Evolutionary conservation across 2,113 vertebrate species (phyloP).

Genomic region (Cephalopholis sonnerati): DNA sequence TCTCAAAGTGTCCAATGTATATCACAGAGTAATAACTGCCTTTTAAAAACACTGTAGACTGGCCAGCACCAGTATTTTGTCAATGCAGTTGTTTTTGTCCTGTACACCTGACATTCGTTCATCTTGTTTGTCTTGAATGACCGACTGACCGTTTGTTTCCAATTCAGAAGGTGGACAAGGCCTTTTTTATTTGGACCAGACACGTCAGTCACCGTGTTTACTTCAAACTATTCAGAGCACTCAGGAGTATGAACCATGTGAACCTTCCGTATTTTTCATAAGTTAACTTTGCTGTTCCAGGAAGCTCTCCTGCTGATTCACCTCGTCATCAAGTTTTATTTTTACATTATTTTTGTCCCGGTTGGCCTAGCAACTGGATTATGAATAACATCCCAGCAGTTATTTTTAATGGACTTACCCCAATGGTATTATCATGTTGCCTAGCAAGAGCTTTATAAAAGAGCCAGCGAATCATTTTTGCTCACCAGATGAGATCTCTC

Average conservation of each 20-base stretch:
- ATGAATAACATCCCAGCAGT: conserved; percentile 69
- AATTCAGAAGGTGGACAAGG: background rate
- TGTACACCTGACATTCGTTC: background rate
- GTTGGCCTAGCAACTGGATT: conserved; percentile 72
- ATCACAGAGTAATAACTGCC: background rate
- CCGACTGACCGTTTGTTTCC: background rate
- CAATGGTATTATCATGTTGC: conserved; percentile 66
- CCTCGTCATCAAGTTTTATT: conserved; percentile 74
- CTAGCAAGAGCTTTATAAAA: conserved; percentile 62
- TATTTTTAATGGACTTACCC: conserved; percentile 74
- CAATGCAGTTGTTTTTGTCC: background rate
- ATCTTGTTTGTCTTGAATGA: background rate
- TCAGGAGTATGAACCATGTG: background rate
- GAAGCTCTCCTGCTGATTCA: conserved; percentile 71
- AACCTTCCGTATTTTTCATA: conserved; percentile 30
- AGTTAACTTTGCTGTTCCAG: conserved; percentile 66
- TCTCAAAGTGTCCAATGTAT: background rate
- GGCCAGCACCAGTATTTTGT: background rate
- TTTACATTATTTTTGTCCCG: conserved; percentile 63
- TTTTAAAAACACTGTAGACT: background rate
- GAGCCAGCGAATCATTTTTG: conserved; percentile 44
- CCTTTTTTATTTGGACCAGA: background rate
- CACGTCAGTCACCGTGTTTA: conserved; percentile 2
- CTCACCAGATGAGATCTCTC: conserved; percentile 60
- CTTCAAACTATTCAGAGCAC: background rate